Base-by-base conservation (phyloP, 2,797 vertebrate genomes). In the Neosilurus hyrtlii region DNA sequence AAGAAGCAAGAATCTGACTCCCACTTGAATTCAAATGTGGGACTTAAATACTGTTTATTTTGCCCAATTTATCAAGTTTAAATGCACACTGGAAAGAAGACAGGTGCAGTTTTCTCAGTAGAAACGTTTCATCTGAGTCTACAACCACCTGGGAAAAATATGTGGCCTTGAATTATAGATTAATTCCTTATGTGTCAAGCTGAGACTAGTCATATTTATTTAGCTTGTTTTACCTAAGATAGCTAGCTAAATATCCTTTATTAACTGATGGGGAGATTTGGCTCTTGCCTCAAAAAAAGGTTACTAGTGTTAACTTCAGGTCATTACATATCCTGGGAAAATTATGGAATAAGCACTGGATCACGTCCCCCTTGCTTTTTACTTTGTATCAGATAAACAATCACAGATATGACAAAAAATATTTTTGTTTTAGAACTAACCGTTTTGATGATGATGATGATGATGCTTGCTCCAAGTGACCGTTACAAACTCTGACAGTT, bases 21-120 rank as follows among this genome's bases (percentile, higher is more conserved):
- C 10, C 9, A 18, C 24, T n/a, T 71, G 43, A 71, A 71, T 15
- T 15, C 43, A n/a, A 22, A 72, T 3, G 24, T 26, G 9, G 15
- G 52, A 30, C 3, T 73, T 73, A 11, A 5, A 56, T 30, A 51
- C 52, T 2, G 18, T 57, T 74, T 74, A 57, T 74, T 57, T 35
- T 11, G 26, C 18, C 18, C 0, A 7, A 3, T 57, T 74, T 74
- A 74, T 74, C 54, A 22, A 35, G 72, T 22, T 57, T 57, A 37
- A 72, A 30, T 18, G 24, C 72, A 26, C 51, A 56, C 9, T 20
- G 52, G 52, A 57, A 74, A 57, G 72, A 35, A 57, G 35, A 24
- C 72, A 74, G 72, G 72, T 74, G 72, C 26, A 57, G 54, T 20
- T 74, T 74, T 74, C 72, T 54, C 72, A 74, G 16, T 54, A 26